Conservation (phyloP, 2,888 invertebrate species). For the Caenorhabditis becei region DNA sequence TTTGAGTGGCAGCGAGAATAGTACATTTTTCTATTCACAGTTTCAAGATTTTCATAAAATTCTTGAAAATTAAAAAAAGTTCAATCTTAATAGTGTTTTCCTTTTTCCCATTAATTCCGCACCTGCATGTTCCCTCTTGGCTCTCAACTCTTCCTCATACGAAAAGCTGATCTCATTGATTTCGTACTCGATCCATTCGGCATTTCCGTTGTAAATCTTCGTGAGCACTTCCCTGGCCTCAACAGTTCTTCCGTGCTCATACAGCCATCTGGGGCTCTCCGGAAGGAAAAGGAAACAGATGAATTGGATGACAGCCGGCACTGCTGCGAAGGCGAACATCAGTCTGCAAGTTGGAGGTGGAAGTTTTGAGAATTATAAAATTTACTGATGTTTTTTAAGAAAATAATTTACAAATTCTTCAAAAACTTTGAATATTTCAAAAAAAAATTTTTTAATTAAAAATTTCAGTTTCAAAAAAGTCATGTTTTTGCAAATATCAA, state of each 20-base stretch:
- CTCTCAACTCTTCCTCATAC: slow-evolving; percentile 59
- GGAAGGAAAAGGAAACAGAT: slow-evolving; percentile 84
- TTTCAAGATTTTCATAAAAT: too few relatives aligned
- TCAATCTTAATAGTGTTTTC: too few relatives aligned
- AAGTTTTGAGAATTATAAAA: not conserved
- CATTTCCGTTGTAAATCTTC: slow-evolving; percentile 71
- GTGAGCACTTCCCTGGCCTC: slow-evolving; percentile 67
- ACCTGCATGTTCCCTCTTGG: slow-evolving; percentile 49
- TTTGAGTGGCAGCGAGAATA: too few relatives aligned
- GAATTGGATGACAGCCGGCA: slow-evolving; percentile 84
- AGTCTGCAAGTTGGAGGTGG: slow-evolving; percentile 49
- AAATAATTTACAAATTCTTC: too few relatives aligned
- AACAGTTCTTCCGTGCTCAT: slow-evolving; percentile 66
- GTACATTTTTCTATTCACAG: too few relatives aligned
- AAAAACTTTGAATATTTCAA: too few relatives aligned
- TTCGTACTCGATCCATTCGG: slow-evolving; percentile 74
- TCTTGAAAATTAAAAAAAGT: too few relatives aligned
- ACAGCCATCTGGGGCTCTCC: slow-evolving; percentile 83
- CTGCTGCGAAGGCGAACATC: slow-evolving; percentile 82
- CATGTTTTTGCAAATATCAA: too few relatives aligned
- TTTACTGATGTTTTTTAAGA: too few relatives aligned
- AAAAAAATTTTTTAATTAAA: too few relatives aligned
- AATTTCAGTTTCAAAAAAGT: not conserved
- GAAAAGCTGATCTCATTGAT: slow-evolving; percentile 69
- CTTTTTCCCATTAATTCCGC: too few relatives aligned